Percentiles rank a stretch among this genome's conserved stretches.
phyloP scores from a whole-genome alignment of 1,140 invertebrate genomes.

The Triops cancriformis region DNA sequence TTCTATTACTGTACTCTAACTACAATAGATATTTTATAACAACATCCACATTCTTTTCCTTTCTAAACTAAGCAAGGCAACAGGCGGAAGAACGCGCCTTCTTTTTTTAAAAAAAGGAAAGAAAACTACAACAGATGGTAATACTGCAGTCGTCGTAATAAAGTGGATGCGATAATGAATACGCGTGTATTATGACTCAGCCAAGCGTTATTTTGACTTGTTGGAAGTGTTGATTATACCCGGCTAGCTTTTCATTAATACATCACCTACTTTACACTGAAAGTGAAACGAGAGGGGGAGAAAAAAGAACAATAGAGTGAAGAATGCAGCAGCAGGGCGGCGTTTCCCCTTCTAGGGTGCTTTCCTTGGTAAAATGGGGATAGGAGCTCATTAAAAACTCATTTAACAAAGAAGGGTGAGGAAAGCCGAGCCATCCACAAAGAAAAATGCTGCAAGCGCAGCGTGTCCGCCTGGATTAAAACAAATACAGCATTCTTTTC shows the following conservation, averaged over 20 bases:
- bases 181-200: no score
- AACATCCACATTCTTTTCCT: no score
- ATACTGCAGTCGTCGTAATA: no score
- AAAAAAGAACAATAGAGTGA: background rate
- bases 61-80: no score
- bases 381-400: constrained; percentile 4
- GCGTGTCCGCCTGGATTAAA: background rate
- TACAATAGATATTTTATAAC: no score
- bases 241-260: background rate
- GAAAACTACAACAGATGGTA: no score
- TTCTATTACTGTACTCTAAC: no score
- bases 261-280: background rate
- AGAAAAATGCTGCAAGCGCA: background rate
- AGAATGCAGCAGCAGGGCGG: background rate
- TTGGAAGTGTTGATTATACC: background rate
- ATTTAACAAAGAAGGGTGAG: background rate
- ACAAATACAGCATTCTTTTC: background rate
- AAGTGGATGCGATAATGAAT: no score
- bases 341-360: background rate
- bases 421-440: background rate
- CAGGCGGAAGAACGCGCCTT: no score
- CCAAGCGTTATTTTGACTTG: background rate
- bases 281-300: background rate
- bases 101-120: no score
- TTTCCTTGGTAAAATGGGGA: background rate